phyloP scores from a whole-genome alignment of 2,797 vertebrate species.

The Phoebastria nigripes region DNA sequence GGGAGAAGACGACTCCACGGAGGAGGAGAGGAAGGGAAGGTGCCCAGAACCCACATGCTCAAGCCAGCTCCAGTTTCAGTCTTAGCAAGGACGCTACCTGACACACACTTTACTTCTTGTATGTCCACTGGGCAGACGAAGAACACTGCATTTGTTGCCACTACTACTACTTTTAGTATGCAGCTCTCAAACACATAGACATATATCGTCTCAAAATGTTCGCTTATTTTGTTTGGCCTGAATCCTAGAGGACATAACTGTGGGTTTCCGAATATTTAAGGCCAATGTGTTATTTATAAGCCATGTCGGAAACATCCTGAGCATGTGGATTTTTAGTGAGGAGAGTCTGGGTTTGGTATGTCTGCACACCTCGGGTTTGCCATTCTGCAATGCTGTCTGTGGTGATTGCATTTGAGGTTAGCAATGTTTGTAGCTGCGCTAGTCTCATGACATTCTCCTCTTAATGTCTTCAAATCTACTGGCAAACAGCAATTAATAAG shows the following conservation, averaged over 20 bases:
- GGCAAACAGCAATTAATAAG: background rate
- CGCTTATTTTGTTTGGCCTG: slow-evolving; percentile 31
- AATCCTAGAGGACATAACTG: slow-evolving; percentile 52
- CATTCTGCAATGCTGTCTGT: background rate
- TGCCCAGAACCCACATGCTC: background rate
- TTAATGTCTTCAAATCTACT: background rate
- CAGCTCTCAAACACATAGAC: background rate
- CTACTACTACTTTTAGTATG: background rate
- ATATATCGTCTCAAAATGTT: background rate
- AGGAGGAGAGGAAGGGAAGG: background rate
- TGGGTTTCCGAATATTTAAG: slow-evolving; percentile 63
- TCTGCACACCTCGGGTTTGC: background rate
- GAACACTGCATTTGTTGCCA: background rate
- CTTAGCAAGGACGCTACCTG: background rate
- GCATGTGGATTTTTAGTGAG: slow-evolving; percentile 45
- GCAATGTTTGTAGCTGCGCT: background rate
- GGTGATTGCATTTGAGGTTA: background rate
- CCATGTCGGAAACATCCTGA: slow-evolving; percentile 35
- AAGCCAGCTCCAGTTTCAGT: background rate
- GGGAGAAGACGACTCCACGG: background rate
- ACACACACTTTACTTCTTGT: background rate
- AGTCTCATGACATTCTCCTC: background rate
- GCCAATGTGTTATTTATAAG: slow-evolving; percentile 62
- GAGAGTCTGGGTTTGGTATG: slow-evolving; percentile 19
- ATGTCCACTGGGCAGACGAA: background rate